These are phyloP conservation scores for Phymastichus coffea DNA, from an alignment of 1,140 invertebrate species.

Conservation along the genomic window DNA sequence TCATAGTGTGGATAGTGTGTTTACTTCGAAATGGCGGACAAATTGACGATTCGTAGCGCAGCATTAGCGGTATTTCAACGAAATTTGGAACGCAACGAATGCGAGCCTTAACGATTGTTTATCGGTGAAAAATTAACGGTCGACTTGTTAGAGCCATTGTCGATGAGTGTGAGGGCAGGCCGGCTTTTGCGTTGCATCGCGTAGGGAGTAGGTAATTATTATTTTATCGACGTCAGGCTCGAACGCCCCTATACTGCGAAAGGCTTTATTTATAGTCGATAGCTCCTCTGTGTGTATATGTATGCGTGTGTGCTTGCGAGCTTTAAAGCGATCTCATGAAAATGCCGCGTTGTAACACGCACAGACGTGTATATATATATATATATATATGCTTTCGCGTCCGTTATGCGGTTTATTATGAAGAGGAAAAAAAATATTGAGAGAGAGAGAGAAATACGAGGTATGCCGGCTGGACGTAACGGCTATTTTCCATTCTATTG, in stretches of 20 bases:
- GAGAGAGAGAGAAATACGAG: conserved; percentile 6
- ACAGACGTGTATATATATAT: too few species aligned
- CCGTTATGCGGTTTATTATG: conserved; percentile 26
- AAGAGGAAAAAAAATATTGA: conserved; percentile 8
- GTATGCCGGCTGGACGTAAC: conserved; percentile 12
- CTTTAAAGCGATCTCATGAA: conserved; percentile 19
- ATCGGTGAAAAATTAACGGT: conserved; percentile 53
- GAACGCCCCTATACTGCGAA: background rate
- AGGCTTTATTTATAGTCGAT: conserved; percentile 19
- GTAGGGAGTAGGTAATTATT: conserved; percentile 52
- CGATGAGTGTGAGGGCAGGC: conserved; percentile 6
- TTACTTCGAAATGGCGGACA: too few species aligned
- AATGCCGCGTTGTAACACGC: background rate
- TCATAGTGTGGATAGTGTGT: too few species aligned
- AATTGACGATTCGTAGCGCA: too few species aligned
- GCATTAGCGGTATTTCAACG: too few species aligned
- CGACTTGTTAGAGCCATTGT: conserved; percentile 47
- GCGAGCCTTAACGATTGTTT: conserved; percentile 47
- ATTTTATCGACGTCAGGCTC: conserved; percentile 45
- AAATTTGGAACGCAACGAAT: background rate
- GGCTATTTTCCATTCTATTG: conserved; percentile 24
- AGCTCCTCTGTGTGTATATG: background rate
- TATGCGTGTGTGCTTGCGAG: background rate
- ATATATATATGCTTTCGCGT: too few species aligned
- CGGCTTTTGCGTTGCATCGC: too few species aligned